Evolutionary conservation across 2,113 vertebrate genomes (phyloP).

Genomic region (Eptesicus fuscus): DNA sequence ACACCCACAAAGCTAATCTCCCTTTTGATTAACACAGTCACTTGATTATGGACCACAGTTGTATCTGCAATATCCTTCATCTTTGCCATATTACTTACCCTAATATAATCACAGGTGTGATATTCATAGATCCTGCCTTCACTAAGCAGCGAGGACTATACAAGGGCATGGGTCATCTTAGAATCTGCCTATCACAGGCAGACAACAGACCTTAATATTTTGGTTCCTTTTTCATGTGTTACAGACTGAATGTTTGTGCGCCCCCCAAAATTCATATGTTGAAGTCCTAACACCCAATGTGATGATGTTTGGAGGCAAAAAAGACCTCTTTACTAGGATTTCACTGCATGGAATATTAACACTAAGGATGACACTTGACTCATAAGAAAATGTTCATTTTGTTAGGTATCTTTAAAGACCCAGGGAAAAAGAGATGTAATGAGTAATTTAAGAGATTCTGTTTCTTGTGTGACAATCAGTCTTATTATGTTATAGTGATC

Average conservation of each 20-base stretch:
- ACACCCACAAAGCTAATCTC: not conserved
- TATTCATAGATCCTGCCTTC: not conserved
- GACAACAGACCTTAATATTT: not conserved
- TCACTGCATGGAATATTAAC: not conserved
- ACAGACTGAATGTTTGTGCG: not conserved
- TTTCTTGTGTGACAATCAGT: not conserved
- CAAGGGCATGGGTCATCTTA: not conserved
- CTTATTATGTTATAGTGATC: not conserved
- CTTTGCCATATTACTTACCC: not conserved
- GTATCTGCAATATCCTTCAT: not conserved
- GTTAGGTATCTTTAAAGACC: not conserved
- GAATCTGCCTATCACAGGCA: not conserved
- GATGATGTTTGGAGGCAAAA: not conserved
- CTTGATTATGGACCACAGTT: not conserved
- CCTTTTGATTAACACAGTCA: not conserved
- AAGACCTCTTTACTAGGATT: not conserved
- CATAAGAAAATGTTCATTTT: not conserved
- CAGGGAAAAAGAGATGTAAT: not conserved
- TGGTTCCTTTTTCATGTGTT: not conserved
- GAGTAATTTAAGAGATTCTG: not conserved
- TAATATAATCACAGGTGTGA: not conserved
- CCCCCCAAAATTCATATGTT: not conserved
- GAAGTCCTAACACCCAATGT: not conserved
- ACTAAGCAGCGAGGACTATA: not conserved
- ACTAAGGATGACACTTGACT: not conserved